Evolutionary conservation across 2,888 invertebrate species (phyloP).

Genomic region (Philaethria dido): DNA sequence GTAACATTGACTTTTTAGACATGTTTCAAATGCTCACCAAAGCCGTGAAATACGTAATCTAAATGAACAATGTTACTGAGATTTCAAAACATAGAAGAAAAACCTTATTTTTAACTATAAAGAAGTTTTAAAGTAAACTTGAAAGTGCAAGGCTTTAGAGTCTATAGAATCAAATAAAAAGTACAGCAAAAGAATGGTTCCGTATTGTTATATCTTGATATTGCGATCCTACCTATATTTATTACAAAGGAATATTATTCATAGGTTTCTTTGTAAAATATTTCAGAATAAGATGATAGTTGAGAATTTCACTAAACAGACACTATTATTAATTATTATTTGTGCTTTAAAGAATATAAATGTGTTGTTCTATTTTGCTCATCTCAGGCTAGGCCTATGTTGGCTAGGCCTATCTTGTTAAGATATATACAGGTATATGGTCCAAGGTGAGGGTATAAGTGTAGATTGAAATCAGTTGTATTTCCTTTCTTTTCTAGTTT

Average conservation of each 20-base stretch:
- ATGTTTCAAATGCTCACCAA: neutral
- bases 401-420: too few species aligned
- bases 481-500: neutral
- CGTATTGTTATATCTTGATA: conserved; percentile 7
- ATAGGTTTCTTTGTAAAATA: conserved; percentile 4
- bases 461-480: too few species aligned
- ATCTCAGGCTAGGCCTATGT: too few species aligned
- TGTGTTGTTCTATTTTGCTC: neutral
- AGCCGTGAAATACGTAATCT: neutral
- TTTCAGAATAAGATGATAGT: neutral
- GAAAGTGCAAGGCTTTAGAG: neutral
- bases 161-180: conserved; percentile 7
- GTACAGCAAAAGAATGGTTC: neutral
- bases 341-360: neutral
- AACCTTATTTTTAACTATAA: neutral
- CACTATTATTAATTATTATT: neutral
- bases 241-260: neutral
- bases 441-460: too few species aligned
- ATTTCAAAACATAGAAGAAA: neutral
- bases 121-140: neutral
- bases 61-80: neutral
- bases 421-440: too few species aligned
- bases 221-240: neutral
- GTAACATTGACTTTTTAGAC: neutral
- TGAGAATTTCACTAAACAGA: neutral